These are phyloP conservation scores for Mallotus villosus DNA, from an alignment of 2,797 vertebrate species.

Conservation along the genomic window DNA sequence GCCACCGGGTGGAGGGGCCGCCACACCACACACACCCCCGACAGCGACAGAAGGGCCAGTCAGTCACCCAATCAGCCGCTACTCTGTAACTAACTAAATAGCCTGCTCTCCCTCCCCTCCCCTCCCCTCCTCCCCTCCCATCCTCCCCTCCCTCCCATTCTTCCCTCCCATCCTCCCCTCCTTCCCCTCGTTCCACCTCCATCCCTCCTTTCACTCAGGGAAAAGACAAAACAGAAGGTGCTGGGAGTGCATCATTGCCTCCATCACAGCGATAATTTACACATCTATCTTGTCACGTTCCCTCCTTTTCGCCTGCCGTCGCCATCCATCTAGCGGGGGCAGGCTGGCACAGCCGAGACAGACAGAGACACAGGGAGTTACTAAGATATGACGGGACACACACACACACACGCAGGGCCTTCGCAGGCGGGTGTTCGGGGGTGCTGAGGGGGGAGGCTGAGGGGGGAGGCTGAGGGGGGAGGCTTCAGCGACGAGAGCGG, in stretches of 20 bases:
- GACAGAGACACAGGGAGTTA: conserved; percentile 67
- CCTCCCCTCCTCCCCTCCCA: conserved; percentile 32
- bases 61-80: conserved; percentile 83
- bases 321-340: conserved; percentile 95
- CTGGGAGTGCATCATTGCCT: conserved; percentile 99
- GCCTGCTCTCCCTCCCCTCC: conserved; percentile 54
- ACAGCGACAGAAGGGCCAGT: conserved; percentile 82
- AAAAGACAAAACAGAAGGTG: conserved; percentile 95
- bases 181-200: conserved; percentile 30
- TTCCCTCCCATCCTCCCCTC: conserved; percentile 46
- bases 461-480: conserved; percentile 23
- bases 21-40: conserved; percentile 74
- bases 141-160: conserved; percentile 24
- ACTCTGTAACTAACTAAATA: conserved; percentile 87
- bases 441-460: neutral
- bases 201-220: conserved; percentile 64
- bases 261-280: conserved; percentile 99
- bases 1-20: conserved; percentile 76
- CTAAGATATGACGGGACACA: conserved; percentile 54
- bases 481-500: neutral
- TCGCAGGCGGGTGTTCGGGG: conserved; percentile 32
- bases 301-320: conserved; percentile 87
- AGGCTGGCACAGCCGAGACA: conserved; percentile 79
- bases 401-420: conserved; percentile 6
- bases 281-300: conserved; percentile 99